Evolutionary conservation across 2,888 invertebrate genomes (phyloP), one percentile per base, ranked within the genome.

Genomic region (Aleiodes alternator): DNA sequence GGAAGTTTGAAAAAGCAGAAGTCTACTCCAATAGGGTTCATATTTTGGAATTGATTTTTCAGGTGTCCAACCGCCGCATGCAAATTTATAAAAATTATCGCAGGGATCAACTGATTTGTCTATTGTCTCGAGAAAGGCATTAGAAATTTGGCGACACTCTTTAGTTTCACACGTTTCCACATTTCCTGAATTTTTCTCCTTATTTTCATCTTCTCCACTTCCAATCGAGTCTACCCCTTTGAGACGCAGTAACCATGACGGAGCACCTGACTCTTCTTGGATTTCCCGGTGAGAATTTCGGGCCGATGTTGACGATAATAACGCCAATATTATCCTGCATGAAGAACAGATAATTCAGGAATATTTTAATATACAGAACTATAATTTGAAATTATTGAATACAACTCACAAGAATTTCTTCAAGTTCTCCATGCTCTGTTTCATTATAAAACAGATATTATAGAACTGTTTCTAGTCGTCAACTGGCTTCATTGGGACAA

Each of bases 81-180:
- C 71, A 34, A 81, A 85, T 11, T 85, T 80, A 66, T 83, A 83
- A 69, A 85, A 85, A 69, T 85, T 69, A 0, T 84, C 77, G 43
- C 84, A 85, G 5, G 84, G 85, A 78, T 85, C 75, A 3, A 76
- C 75, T 6, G 78, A 78, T 57, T 79, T 76, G 64, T 85, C 75
- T 75, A 84, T 82, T 6, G 61, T 61, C 11, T 61, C 38, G 7
- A 34, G 61, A 34, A 61, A 61, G 34, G 61, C 38, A 34, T 43
- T 8, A n/a, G 61, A 43, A 38, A 61, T 61, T 11, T 14, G 14
- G 3, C 38, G 61, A 43, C 61, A 61, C 14, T 61, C 61, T 11
- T 61, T 34, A 5, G 38, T 43, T 6, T 61, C 43, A 16, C 61
- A 61, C 11, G 16, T 43, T 6, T 61, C 43, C 7, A 38, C 43